phyloP scores from a whole-genome alignment of 2,888 invertebrate species.

The Maniola hyperantus region DNA sequence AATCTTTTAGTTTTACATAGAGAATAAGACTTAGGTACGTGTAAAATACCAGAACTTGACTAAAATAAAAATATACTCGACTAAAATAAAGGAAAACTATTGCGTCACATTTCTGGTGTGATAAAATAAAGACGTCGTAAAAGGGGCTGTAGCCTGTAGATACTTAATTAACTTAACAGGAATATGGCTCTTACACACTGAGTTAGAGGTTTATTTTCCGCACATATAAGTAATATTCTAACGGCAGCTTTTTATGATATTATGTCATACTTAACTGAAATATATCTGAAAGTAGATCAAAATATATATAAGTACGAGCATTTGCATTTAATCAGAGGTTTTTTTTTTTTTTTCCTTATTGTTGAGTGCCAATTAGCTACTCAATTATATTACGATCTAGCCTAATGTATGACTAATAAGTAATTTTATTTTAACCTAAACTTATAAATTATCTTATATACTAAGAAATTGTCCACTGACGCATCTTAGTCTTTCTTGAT shows the following conservation, averaged over 20 bases:
- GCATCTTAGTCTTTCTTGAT: too few relatives aligned
- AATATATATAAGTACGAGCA: too few relatives aligned
- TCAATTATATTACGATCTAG: too few relatives aligned
- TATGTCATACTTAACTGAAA: too few relatives aligned
- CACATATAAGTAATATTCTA: not conserved
- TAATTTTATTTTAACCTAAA: too few relatives aligned
- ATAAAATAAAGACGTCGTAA: constrained; percentile 10
- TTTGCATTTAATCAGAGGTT: too few relatives aligned
- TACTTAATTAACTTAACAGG: constrained; percentile 19
- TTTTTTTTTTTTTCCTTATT: too few relatives aligned
- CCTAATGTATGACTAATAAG: too few relatives aligned
- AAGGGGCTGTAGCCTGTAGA: constrained; percentile 10
- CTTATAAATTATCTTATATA: too few relatives aligned
- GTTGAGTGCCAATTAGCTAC: too few relatives aligned
- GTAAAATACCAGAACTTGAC: not conserved
- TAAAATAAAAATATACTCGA: not conserved
- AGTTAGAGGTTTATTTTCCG: not conserved
- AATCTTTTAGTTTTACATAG: not conserved
- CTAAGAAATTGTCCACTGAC: too few relatives aligned
- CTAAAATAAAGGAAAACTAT: not conserved
- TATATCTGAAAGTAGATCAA: too few relatives aligned
- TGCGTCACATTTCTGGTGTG: not conserved
- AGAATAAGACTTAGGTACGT: not conserved
- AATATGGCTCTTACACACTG: constrained; percentile 4
- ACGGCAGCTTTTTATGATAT: not conserved